These are phyloP conservation scores for Meles meles DNA, from an alignment of 2,113 vertebrate genomes.

Conservation along the genomic window DNA sequence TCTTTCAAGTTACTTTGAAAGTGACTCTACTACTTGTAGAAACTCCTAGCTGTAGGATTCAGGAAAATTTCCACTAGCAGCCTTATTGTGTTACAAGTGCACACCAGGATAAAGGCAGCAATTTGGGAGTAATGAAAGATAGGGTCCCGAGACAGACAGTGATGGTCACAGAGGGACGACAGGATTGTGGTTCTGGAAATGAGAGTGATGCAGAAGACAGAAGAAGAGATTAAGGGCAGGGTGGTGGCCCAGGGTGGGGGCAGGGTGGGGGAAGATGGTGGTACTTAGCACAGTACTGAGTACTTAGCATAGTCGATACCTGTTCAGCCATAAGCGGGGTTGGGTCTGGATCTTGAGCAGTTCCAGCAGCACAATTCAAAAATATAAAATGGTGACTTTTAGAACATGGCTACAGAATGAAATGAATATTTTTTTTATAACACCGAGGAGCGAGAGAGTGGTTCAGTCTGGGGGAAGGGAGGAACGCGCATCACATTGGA, in stretches of 20 bases:
- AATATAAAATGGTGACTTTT: background rate
- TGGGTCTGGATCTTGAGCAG: background rate
- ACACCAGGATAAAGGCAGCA: background rate
- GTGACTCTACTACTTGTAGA: background rate
- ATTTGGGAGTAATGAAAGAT: background rate
- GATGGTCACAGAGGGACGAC: fast-evolving
- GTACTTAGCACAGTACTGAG: background rate
- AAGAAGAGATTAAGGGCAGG: fast-evolving
- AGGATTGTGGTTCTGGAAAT: background rate
- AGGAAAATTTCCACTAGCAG: background rate
- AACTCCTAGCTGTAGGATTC: constrained; percentile 18
- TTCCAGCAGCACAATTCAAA: background rate
- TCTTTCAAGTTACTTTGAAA: constrained; percentile 33
- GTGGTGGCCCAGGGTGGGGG: fast-evolving
- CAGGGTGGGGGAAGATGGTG: too few relatives aligned
- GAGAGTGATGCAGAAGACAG: background rate
- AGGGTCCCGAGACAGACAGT: background rate
- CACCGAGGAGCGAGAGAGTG: background rate
- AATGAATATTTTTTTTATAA: background rate
- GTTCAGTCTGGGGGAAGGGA: background rate
- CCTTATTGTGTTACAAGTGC: background rate
- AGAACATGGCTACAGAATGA: background rate
- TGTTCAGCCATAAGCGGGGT: background rate
- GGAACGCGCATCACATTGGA: background rate
- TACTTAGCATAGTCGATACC: fast-evolving